Percentiles rank a stretch among this genome's conserved stretches.
Evolutionary conservation across 2,113 vertebrate genomes (phyloP).

Genomic region (Clinocottus analis): DNA sequence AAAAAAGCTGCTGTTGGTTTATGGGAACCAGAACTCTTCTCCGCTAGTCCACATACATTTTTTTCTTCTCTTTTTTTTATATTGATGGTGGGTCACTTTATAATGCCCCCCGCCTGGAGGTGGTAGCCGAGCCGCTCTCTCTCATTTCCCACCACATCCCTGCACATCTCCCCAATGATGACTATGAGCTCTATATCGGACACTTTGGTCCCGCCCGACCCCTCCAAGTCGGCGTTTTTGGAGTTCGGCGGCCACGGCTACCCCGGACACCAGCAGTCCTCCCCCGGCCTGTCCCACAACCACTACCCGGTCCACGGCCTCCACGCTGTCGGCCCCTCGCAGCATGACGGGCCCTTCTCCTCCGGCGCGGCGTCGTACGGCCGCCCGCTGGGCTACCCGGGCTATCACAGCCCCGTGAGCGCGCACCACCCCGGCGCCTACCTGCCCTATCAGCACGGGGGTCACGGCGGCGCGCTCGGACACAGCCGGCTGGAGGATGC

Average conservation of each 20-base stretch:
- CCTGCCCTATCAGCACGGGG: constrained; percentile 83
- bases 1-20: background rate
- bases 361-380: constrained; percentile 79
- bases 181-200: constrained; percentile 91
- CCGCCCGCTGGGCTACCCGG: constrained; percentile 83
- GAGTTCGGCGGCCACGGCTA: constrained; percentile 86
- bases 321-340: constrained; percentile 79
- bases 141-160: constrained; percentile 17
- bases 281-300: constrained; percentile 78
- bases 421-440: constrained; percentile 84
- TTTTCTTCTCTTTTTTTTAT: background rate
- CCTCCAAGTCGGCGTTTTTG: constrained; percentile 88
- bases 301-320: constrained; percentile 84
- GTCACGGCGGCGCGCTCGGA: constrained; percentile 75
- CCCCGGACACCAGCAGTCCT: constrained; percentile 80
- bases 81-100: constrained; percentile 18
- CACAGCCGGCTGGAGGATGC: constrained; percentile 81
- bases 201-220: constrained; percentile 84
- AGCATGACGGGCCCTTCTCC: constrained; percentile 80
- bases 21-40: background rate
- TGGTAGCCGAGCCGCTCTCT: constrained; percentile 18
- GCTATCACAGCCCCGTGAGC: constrained; percentile 79
- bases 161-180: constrained; percentile 73
- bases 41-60: background rate
- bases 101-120: constrained; percentile 54